These are phyloP conservation scores for Hyposmocoma kahamanoa DNA, from an alignment of 1,140 invertebrate species.

Conservation along the genomic window DNA sequence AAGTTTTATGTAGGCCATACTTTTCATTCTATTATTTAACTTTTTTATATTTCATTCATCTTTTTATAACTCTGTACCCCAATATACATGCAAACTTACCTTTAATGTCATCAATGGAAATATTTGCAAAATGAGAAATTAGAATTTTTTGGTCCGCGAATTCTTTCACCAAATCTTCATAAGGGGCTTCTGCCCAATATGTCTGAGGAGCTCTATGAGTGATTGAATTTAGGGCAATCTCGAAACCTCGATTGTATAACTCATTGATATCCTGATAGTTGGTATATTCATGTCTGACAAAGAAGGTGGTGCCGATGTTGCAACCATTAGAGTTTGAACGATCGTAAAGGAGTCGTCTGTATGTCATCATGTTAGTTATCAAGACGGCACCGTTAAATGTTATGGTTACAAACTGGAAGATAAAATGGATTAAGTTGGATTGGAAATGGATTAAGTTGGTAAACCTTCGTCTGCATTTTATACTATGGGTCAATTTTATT, in stretches of 20 bases:
- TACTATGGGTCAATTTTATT: constrained; percentile 8
- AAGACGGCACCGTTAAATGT: constrained; percentile 84
- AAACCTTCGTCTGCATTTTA: not conserved
- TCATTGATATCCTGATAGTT: constrained; percentile 79
- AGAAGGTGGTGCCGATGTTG: constrained; percentile 77
- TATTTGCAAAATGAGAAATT: constrained; percentile 74
- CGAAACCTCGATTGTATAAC: constrained; percentile 77
- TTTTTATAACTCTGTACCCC: too few relatives aligned
- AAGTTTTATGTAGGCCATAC: too few relatives aligned
- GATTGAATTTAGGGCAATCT: constrained; percentile 81
- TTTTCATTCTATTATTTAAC: too few relatives aligned
- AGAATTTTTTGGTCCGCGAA: constrained; percentile 74
- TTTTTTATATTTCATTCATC: too few relatives aligned
- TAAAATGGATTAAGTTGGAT: not conserved
- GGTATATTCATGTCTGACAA: constrained; percentile 81
- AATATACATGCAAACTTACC: too few relatives aligned
- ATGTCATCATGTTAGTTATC: constrained; percentile 78
- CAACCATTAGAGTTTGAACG: constrained; percentile 79
- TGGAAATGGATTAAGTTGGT: not conserved
- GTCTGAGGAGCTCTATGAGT: constrained; percentile 63
- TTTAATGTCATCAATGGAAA: constrained; percentile 69
- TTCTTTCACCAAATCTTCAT: constrained; percentile 70
- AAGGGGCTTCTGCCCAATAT: constrained; percentile 71
- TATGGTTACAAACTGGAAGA: constrained; percentile 75
- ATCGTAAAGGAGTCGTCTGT: constrained; percentile 75